Evolutionary conservation across 2,888 invertebrate species (phyloP), one percentile per base, ranked within the genome.

Genomic region (Acanthacorydalis orientalis): DNA sequence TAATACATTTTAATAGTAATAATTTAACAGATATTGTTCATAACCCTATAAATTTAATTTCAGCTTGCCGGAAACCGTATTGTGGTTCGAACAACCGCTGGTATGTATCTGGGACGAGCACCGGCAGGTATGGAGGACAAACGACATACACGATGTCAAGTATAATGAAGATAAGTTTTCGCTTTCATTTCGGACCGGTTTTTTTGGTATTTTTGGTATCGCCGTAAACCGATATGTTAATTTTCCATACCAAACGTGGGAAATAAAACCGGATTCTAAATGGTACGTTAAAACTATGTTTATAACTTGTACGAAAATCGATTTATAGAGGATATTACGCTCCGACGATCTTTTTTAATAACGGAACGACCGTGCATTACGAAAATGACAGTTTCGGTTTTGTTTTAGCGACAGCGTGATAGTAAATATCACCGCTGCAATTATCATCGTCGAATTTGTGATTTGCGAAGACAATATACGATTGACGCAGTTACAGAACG

Each of bases 181-280:
- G 0, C 68, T 87, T 40, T 80, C 83, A 52, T 88, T 89, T 57
- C 69, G 86, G 46, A 81, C 81, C 0, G 83, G 84, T 0, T 73
- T 77, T 47, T 69, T 83, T 53, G 65, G 64, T 1, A 76, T 77
- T 1, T 80, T 83, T 51, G 88, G 82, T 0, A 72, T 90, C 50
- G 87, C 84, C 0, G 69, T 78, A 0, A 73, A 79, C 49, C 74
- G 78, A 46, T 88, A 83, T 62, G 74, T 79, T 48, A 89, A 89
- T 61, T 67, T 89, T 57, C 90, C 90, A 0, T 89, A 78, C 60
- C 90, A 90, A 62, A 81, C 81, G 0, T 90, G 89, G 86, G 89
- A 90, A 55, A 57, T 89, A 7, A 78, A 77, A 53, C 87, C 88
- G 0, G 77, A 80, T 57, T 65, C 70, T 0, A 67, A 71, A 47